Base-by-base conservation (phyloP, 1,140 invertebrate species). In the Polypedilum vanderplanki region DNA sequence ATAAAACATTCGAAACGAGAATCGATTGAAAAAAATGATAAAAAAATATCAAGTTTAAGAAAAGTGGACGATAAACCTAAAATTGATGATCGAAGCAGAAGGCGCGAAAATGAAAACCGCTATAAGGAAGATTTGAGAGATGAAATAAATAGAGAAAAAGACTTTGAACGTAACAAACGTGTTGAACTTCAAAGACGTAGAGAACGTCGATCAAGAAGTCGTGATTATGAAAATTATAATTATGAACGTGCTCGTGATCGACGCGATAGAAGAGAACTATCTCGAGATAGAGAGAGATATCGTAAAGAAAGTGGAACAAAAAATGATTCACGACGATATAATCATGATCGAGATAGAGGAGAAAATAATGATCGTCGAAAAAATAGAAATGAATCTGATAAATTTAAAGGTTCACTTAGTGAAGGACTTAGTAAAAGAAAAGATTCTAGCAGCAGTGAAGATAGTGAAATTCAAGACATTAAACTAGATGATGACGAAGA, bases 401-500 rank as follows among this genome's bases (percentile, higher is more conserved):
- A 82, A 4, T 84, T 80, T 74, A 81, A 82, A 57, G 92, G 91
- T 78, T 93, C 93, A 70, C 81, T 94, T n/a, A 94, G 92, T 75
- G 93, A 95, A 83, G 93, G 91, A 15, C 84, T 92, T 20, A 70
- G 5, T 1, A 85, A 89, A 46, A 84, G 84, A 74, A 86, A 85
- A 17, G 88, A 87, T 24, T 88, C 82, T 76, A 88, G 86, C 79
- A 89, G 87, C 77, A 88, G 87, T 81, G 86, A 33, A 33, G 24
- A 88, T 77, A 83, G 86, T 18, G 87, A 88, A 79, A 87, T 90
- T 75, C 89, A 93, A 76, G 89, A 94, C 73, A 91, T 94, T 76
- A 89, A 92, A 75, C 89, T 90, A 76, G 84, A 88, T 24, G 92
- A 94, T 70, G 95, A 98, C 76, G 96, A 97, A 77, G 95, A 97